Conservation (phyloP, 2,797 vertebrate species). For the Eulemur rubriventer region DNA sequence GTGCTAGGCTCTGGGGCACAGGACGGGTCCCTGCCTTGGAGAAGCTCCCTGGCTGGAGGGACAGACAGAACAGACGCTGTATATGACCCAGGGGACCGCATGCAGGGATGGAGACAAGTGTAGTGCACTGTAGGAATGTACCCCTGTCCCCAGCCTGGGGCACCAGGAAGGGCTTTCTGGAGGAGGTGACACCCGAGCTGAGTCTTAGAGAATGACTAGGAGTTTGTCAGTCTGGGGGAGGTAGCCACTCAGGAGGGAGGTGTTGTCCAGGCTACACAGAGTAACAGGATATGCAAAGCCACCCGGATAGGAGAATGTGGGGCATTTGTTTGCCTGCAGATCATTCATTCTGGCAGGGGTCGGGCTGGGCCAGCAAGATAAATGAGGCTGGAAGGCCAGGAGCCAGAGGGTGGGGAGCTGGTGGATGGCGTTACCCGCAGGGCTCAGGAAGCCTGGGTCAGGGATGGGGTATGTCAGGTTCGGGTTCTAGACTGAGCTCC, state of each 20-base stretch:
- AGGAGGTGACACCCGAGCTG: neutral
- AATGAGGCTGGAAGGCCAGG: neutral
- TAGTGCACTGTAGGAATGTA: neutral
- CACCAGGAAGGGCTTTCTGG: neutral
- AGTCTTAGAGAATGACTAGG: neutral
- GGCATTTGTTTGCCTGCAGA: neutral
- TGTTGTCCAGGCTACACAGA: neutral
- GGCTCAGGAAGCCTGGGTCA: neutral
- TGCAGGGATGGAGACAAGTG: neutral
- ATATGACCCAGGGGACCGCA: neutral
- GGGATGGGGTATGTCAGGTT: neutral
- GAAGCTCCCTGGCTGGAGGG: neutral
- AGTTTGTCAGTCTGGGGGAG: neutral
- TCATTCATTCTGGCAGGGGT: neutral
- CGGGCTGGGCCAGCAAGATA: neutral
- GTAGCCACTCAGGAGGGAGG: neutral
- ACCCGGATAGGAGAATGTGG: neutral
- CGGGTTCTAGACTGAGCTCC: neutral
- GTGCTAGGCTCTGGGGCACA: neutral
- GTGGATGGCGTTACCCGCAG: fast-evolving
- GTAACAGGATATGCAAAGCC: neutral
- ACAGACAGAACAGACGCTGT: neutral
- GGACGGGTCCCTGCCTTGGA: neutral
- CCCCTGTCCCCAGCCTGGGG: neutral
- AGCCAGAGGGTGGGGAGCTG: neutral